Evolutionary conservation across 2,113 vertebrate species (phyloP), one percentile per base, ranked within the genome.

Genomic region (Gallinago jamesoni): DNA sequence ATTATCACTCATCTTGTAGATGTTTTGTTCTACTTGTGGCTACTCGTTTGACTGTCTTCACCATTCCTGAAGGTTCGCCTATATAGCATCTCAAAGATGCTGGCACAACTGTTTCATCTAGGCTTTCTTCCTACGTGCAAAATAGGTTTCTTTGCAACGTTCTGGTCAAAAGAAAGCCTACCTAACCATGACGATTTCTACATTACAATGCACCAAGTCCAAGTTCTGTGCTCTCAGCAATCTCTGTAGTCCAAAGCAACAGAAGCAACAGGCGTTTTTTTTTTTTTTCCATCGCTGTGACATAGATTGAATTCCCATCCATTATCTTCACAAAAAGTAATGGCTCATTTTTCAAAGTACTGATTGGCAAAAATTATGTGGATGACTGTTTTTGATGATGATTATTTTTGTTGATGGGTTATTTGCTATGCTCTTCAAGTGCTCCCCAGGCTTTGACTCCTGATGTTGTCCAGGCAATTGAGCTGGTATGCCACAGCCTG

Each of bases 351-450:
- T 95, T 95, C 83, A 82, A 89, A 89, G 57, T 76, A 75, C 76
- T 82, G 64, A 89, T 84, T 89, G 69, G 69, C 83, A 87, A 79
- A 90, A 89, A 79, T 79, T 23, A 95, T 95, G 84, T 96, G 95
- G 92, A 78, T 95, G 92, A 68, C 77, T 96, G 80, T 90, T 96
- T 93, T 92, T 94, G 73, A 91, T 78, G 21, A 86, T 90, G 53
- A 89, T 96, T 89, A 87, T 94, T 96, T 94, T 89, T 94, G 83
- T 93, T 66, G 80, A 92, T 84, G 86, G 85, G 48, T 82, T 90
- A 89, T 96, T 95, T 94, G 67, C 89, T 64, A 1, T 82, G 73
- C 73, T 94, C 48, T 93, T 81, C 66, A 91, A 96, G 62, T 79
- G 84, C 56, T 93, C 86, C 89, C 89, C 33, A 87, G 92, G 53